Evolutionary conservation across 2,113 vertebrate genomes (phyloP).

Genomic region (Microtus montanus): DNA sequence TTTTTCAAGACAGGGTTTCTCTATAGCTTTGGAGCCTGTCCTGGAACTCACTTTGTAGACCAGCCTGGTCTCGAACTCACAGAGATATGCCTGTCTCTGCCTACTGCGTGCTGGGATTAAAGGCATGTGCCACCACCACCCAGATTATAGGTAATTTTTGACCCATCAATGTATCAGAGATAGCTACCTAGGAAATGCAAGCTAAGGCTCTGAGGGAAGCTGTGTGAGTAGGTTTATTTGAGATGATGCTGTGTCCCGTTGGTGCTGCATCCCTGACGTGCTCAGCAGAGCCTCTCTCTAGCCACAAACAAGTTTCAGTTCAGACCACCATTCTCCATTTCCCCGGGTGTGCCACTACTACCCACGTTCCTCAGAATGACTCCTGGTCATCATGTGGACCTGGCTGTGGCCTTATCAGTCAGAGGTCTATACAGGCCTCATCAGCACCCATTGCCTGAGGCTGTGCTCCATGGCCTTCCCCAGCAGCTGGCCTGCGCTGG

Average conservation of each 20-base stretch:
- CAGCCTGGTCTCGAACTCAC: too few relatives aligned
- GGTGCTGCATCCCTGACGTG: neutral
- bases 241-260: neutral
- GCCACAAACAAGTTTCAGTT: neutral
- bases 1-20: too few relatives aligned
- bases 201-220: neutral
- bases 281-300: neutral
- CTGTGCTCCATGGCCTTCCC: neutral
- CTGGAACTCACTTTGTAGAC: too few relatives aligned
- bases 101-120: too few relatives aligned
- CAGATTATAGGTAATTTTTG: neutral
- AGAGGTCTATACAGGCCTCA: neutral
- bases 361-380: neutral
- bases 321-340: neutral
- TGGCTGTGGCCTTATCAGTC: too few relatives aligned
- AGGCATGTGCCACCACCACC: too few relatives aligned
- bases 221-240: neutral
- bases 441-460: neutral
- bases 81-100: too few relatives aligned
- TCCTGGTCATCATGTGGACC: neutral
- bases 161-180: neutral
- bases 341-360: neutral
- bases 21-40: too few relatives aligned
- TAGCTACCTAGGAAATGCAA: neutral
- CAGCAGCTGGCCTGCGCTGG: neutral